Evolutionary conservation across 2,888 invertebrate genomes (phyloP).

Genomic region (Cephonodes hylas): DNA sequence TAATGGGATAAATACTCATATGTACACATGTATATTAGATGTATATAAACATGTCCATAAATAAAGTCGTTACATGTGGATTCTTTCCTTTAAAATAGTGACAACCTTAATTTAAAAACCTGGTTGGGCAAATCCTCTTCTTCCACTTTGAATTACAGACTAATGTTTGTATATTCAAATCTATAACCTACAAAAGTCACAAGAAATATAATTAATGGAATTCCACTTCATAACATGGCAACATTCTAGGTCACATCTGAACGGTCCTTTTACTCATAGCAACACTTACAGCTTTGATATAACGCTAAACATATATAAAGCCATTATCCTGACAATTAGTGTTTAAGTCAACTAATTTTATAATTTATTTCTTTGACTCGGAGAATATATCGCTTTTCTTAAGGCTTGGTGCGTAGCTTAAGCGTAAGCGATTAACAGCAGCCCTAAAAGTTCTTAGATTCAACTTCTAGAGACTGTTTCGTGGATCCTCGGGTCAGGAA

Average conservation of each 20-base stretch:
- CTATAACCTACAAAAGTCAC: neutral
- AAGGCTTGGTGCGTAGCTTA: neutral
- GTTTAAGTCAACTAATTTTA: conserved; percentile 8
- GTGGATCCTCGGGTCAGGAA: too few species aligned
- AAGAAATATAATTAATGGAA: neutral
- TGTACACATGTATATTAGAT: too few species aligned
- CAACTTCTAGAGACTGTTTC: too few species aligned
- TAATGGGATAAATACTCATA: too few species aligned
- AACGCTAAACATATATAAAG: neutral
- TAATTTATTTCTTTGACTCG: conserved; percentile 4
- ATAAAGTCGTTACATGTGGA: too few species aligned
- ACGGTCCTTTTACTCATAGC: neutral
- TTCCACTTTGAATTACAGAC: too few species aligned
- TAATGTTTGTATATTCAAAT: too few species aligned
- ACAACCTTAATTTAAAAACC: too few species aligned
- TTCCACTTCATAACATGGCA: neutral
- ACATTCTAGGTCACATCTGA: neutral
- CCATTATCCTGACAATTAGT: conserved; percentile 9
- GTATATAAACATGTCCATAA: too few species aligned
- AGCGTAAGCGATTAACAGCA: neutral
- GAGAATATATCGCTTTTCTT: conserved; percentile 8
- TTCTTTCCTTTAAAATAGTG: too few species aligned
- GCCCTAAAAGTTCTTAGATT: too few species aligned
- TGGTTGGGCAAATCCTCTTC: too few species aligned
- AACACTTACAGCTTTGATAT: neutral